These are phyloP conservation scores for Ornithoptera priamus DNA, from an alignment of 2,888 invertebrate species.

Conservation along the genomic window DNA sequence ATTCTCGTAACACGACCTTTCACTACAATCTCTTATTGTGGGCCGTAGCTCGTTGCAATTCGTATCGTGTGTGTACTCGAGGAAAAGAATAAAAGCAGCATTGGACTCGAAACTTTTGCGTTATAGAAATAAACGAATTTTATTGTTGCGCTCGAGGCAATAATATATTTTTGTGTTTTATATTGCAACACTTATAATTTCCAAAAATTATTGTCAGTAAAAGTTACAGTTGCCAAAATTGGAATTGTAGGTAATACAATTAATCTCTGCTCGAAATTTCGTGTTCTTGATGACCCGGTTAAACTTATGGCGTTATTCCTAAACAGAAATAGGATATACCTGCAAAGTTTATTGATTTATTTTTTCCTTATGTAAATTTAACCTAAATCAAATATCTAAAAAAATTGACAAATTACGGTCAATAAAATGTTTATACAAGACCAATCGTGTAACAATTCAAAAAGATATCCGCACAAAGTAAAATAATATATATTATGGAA, in stretches of 20 bases:
- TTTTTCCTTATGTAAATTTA: too few species aligned
- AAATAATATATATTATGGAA: too few species aligned
- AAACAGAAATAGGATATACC: background rate
- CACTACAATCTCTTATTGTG: constrained; percentile 65
- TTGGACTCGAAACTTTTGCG: constrained; percentile 40
- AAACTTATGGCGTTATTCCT: background rate
- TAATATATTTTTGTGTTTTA: constrained; percentile 17
- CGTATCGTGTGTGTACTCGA: constrained; percentile 35
- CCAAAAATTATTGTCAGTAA: constrained; percentile 23
- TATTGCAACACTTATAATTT: constrained; percentile 14
- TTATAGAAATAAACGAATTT: constrained; percentile 19
- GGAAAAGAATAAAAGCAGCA: constrained; percentile 42
- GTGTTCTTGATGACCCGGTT: constrained; percentile 1
- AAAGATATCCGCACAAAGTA: too few species aligned
- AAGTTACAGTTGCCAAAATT: constrained; percentile 25
- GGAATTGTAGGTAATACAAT: constrained; percentile 11
- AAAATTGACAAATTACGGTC: too few species aligned
- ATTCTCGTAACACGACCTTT: constrained; percentile 68
- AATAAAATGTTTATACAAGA: too few species aligned
- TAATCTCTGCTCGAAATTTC: background rate
- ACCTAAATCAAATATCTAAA: too few species aligned
- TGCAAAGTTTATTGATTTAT: too few species aligned
- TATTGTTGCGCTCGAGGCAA: constrained; percentile 15
- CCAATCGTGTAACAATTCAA: too few species aligned
- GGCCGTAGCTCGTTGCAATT: constrained; percentile 46